Evolutionary conservation across 2,113 vertebrate genomes (phyloP).

Genomic region (Acanthisitta chloris): DNA sequence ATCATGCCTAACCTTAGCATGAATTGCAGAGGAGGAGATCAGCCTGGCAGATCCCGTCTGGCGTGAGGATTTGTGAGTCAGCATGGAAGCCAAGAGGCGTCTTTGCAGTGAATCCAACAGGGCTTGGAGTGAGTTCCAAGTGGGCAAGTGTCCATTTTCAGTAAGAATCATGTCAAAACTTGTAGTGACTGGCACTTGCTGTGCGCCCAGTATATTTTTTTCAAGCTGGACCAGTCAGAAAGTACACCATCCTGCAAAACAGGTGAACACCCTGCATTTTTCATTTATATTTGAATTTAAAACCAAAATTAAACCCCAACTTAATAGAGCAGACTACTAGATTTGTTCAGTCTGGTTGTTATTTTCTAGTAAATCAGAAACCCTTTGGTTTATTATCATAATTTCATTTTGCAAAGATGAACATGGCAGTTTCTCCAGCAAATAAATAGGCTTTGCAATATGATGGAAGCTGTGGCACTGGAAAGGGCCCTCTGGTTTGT

Average conservation of each 20-base stretch:
- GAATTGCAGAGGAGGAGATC: neutral
- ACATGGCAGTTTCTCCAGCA: neutral
- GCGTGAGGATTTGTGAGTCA: neutral
- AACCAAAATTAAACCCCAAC: neutral
- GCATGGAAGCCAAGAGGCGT: neutral
- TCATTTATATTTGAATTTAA: neutral
- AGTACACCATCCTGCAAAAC: neutral
- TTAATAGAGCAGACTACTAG: neutral
- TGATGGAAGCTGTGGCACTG: neutral
- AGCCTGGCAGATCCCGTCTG: neutral
- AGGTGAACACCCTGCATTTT: neutral
- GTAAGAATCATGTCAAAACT: neutral
- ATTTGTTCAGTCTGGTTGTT: neutral
- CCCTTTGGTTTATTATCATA: neutral
- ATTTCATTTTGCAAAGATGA: neutral
- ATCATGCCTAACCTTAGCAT: neutral
- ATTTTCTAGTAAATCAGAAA: neutral
- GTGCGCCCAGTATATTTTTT: neutral
- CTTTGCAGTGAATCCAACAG: neutral
- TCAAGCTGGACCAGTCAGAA: neutral
- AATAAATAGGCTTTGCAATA: neutral
- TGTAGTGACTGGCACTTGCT: neutral
- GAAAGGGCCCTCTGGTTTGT: neutral
- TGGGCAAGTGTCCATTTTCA: neutral
- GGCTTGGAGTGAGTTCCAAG: neutral